Evolutionary conservation across 2,797 vertebrate species (phyloP), one percentile per base, ranked within the genome.

Genomic region (Epinephelus malabaricus): DNA sequence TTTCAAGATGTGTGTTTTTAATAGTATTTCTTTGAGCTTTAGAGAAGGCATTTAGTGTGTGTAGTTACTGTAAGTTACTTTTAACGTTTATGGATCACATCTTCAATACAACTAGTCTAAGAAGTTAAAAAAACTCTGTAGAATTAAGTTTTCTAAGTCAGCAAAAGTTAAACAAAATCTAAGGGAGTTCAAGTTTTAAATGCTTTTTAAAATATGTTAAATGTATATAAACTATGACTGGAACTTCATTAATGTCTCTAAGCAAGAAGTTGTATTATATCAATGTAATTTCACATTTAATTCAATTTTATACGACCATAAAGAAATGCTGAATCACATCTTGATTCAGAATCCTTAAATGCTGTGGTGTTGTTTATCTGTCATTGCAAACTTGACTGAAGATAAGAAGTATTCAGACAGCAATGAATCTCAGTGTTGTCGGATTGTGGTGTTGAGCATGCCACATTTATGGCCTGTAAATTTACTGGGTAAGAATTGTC

Each of bases 301-400:
- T 19, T 6, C 4, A 2, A 69, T 40, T 3, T 30, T 3, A 17
- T 5, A 43, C 15, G n/a, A 4, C 47, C 12, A 19, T 51, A 14
- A 58, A n/a, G 17, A 34, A 71, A 68, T 18, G 49, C 30, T 13
- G 7, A 23, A 64, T 38, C 5, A 73, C 17, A 27, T 66, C 40
- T 53, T 59, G n/a, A 63, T 63, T 59, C 1, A 19, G 45, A 72
- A 46, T 46, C 61, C n/a, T 54, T 17, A 78, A 43, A 38, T 13
- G 21, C 43, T 14, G 13, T 21, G 38, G 21, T 49, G 64, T 21
- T 4, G 17, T 13, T 11, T 2, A 2, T 58, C 25, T 21, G 18
- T 10, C 11, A 15, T 4, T 15, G 4, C 25, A 69, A 60, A 55
- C 18, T 1, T 47, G 2, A 21, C 11, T 6, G 25, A 38, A 56